A percentile compares a stretch with the other conserved stretches of the same genome.
phyloP scores from a whole-genome alignment of 2,113 vertebrate genomes.

The Otis tarda region DNA sequence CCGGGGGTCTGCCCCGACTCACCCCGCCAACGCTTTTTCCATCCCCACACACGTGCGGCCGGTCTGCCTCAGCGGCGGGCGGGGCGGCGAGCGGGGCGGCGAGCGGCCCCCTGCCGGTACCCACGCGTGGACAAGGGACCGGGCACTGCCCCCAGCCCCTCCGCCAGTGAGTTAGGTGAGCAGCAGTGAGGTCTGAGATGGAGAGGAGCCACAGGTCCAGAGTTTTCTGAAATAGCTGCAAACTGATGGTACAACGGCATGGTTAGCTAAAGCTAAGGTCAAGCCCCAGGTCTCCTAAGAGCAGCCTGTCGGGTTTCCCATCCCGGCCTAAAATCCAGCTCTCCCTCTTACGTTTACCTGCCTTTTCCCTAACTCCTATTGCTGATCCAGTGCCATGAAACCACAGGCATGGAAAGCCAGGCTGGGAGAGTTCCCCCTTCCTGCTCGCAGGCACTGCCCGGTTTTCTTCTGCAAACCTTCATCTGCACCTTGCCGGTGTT shows the following conservation, averaged over 20 bases:
- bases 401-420: neutral
- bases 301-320: neutral
- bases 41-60: accelerated
- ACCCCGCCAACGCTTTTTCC: neutral
- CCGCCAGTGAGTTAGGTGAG: accelerated
- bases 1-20: neutral
- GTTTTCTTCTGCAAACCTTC: neutral
- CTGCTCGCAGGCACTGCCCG: neutral
- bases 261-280: neutral
- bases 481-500: neutral
- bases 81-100: accelerated
- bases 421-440: neutral
- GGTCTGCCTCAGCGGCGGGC: neutral
- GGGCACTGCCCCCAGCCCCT: neutral
- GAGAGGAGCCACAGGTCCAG: neutral
- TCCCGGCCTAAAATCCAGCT: neutral
- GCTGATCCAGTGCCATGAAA: neutral
- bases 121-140: accelerated
- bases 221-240: neutral
- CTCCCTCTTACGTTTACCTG: neutral
- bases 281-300: neutral
- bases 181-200: neutral
- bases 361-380: neutral
- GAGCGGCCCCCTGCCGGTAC: neutral
- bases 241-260: neutral